Evolutionary conservation across 2,888 invertebrate genomes (phyloP), one percentile per base, ranked within the genome.

Genomic region (Epinotia ramella): DNA sequence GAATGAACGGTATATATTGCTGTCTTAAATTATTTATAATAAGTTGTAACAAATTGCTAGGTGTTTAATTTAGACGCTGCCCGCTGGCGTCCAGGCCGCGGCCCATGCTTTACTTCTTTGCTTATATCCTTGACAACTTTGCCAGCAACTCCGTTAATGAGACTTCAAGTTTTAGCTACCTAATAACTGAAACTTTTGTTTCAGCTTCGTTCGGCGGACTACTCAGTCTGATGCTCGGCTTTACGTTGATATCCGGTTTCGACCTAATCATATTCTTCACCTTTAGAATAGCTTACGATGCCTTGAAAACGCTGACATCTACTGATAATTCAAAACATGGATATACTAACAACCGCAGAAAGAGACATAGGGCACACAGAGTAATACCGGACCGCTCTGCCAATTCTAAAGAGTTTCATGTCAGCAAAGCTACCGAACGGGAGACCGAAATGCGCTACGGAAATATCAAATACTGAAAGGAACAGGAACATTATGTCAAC

Each of bases 201-300:
- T 81, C 91, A 96, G 97, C 96, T 80, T 95, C 96, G 1, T 96
- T 96, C 81, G 97, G 97, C 0, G 97, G 97, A 18, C 91, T 97
- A 0, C 88, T 97, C 2, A 96, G 96, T 56, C 88, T 97, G 9
- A 96, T 96, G 88, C 94, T 96, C 46, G 97, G 97, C 3, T 97
- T 97, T 83, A 97, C 96, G 67, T 92, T 97, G 33, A 95, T 97
- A 79, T 95, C 96, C 0, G 95, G 95, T 2, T 95, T 96, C 79
- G 97, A 97, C 85, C 86, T 96, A 67, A 78, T 96, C 7, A 94
- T 97, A 75, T 96, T 96, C 81, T 94, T 96, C 73, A 92, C 94
- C 0, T 90, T 96, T 77, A 91, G 95, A 65, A 87, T 96, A 0
- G 81, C 89, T 2, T 95, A 94, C 79, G 94, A 95, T 76, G 79